Evolutionary conservation across 1,140 invertebrate species (phyloP).

Genomic region (Alviniconcha marisindica): DNA sequence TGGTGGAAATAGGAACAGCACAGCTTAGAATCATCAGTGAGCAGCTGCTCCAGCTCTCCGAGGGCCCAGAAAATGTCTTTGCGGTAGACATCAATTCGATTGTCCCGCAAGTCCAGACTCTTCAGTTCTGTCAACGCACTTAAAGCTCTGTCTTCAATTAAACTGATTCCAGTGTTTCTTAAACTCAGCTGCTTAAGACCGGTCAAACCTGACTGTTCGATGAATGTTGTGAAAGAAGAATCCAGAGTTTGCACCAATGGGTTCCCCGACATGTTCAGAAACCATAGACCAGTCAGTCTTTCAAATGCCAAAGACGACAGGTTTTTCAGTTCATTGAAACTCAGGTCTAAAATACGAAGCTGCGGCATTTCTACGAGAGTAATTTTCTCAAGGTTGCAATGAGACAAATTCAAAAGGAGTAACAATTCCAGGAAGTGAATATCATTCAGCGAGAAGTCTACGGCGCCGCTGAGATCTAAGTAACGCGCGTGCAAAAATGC

Average conservation of each 20-base stretch:
- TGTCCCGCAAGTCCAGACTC: neutral
- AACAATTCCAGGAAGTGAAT: neutral
- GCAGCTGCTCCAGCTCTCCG: neutral
- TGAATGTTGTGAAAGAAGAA: slow-evolving; percentile 37
- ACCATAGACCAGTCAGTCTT: neutral
- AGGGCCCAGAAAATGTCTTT: neutral
- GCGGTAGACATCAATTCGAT: neutral
- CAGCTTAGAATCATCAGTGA: neutral
- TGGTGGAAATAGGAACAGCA: slow-evolving; percentile 13
- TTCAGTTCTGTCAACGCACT: neutral
- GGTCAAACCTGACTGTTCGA: slow-evolving; percentile 23
- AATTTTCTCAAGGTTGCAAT: neutral
- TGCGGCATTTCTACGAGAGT: neutral
- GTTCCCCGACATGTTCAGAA: slow-evolving; percentile 41
- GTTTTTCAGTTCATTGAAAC: slow-evolving; percentile 9
- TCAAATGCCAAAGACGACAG: slow-evolving; percentile 22
- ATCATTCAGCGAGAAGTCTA: neutral
- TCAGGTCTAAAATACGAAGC: slow-evolving; percentile 31
- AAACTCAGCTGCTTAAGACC: slow-evolving; percentile 42
- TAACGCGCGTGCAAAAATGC: neutral
- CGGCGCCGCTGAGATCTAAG: neutral
- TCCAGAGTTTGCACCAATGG: slow-evolving; percentile 32
- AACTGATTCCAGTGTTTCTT: neutral
- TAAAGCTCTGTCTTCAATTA: neutral
- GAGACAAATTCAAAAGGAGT: slow-evolving; percentile 34